Evolutionary conservation across 2,888 invertebrate species (phyloP).

Genomic region (Allygus modestus): DNA sequence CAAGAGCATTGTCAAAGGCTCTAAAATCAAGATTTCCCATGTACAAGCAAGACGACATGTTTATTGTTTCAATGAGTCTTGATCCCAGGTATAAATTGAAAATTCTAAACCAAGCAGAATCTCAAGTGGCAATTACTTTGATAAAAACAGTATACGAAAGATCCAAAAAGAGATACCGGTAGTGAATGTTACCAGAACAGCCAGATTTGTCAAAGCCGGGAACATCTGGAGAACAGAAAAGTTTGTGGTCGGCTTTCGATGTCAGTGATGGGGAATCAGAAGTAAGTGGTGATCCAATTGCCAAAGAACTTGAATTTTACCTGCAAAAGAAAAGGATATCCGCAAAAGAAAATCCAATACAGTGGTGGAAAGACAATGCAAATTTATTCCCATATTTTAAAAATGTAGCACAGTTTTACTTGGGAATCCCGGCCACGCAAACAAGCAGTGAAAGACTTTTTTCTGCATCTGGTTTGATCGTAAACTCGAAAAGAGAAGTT

Average conservation of each 20-base stretch:
- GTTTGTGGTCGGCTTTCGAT: slow-evolving; percentile 14
- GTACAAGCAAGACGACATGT: background rate
- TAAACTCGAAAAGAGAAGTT: too few species aligned
- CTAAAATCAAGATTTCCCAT: background rate
- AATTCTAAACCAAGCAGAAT: background rate
- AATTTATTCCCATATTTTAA: background rate
- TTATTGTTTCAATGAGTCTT: background rate
- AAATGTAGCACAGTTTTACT: too few species aligned
- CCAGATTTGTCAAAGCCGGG: background rate
- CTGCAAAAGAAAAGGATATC: slow-evolving; percentile 7
- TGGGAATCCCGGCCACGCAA: too few species aligned
- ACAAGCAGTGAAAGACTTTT: too few species aligned
- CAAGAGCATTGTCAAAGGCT: background rate
- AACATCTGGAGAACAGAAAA: background rate
- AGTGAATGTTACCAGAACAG: background rate
- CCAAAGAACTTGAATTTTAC: slow-evolving; percentile 8
- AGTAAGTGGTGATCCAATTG: background rate
- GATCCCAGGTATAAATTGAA: slow-evolving; percentile 10
- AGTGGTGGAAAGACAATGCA: slow-evolving; percentile 16
- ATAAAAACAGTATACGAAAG: background rate
- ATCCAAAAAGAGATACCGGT: background rate
- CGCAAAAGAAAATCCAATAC: background rate
- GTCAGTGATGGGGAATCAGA: background rate
- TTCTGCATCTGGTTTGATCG: too few species aligned
- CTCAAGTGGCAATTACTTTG: background rate